phyloP scores from a whole-genome alignment of 2,888 invertebrate genomes.

The Eurytoma adleriae region DNA sequence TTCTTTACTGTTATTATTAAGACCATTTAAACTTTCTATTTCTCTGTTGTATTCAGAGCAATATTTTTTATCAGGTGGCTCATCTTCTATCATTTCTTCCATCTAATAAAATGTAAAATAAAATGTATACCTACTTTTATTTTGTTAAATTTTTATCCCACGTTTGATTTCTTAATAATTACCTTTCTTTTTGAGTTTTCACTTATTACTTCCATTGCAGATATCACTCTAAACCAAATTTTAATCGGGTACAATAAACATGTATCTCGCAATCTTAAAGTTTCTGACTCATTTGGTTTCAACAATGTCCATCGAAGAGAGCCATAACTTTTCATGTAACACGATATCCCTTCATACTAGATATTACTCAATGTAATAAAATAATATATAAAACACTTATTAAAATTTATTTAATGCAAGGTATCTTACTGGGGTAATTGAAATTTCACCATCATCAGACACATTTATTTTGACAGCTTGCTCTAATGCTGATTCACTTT shows the following conservation, averaged over 20 bases:
- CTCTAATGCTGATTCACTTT: slow-evolving; percentile 50
- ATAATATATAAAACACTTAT: neutral
- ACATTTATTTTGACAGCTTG: slow-evolving; percentile 64
- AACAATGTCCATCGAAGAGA: slow-evolving; percentile 16
- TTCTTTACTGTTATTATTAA: slow-evolving; percentile 4
- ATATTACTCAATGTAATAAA: neutral
- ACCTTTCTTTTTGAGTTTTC: slow-evolving; percentile 63
- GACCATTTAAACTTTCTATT: slow-evolving; percentile 4
- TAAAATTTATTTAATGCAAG: neutral
- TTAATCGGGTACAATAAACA: slow-evolving; percentile 64
- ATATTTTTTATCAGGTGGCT: slow-evolving; percentile 46
- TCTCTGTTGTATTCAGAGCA: slow-evolving; percentile 9
- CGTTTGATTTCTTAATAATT: slow-evolving; percentile 8
- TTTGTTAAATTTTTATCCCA: neutral
- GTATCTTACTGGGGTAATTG: slow-evolving; percentile 65
- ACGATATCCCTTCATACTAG: slow-evolving; percentile 33
- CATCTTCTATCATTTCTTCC: slow-evolving; percentile 33
- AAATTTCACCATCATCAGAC: slow-evolving; percentile 62
- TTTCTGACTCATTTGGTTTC: slow-evolving; percentile 42
- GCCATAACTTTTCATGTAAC: slow-evolving; percentile 25
- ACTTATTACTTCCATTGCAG: slow-evolving; percentile 51
- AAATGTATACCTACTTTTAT: neutral
- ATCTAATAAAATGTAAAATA: slow-evolving; percentile 38
- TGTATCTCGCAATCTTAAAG: slow-evolving; percentile 63
- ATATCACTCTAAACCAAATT: slow-evolving; percentile 66